Evolutionary conservation across 2,888 invertebrate genomes (phyloP), one percentile per base, ranked within the genome.

Genomic region (Sisyra terminalis): DNA sequence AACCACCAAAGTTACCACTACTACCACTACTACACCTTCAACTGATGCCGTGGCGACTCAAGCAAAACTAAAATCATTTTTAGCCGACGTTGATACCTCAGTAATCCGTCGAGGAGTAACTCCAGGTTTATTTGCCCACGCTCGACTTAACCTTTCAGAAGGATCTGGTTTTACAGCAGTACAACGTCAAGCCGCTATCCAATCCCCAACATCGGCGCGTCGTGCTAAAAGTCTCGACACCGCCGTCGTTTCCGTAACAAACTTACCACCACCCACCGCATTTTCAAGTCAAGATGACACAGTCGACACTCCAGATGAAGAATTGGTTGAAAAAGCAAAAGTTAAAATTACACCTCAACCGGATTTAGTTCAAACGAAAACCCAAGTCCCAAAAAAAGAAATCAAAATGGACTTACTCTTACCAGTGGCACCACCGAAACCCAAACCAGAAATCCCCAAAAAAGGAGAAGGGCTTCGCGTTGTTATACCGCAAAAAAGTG

Each of bases 261-360:
- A 78, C 53, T 60, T 88, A 34, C 87, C 87, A 11, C 79, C 85
- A 6, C 76, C 83, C 59, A 84, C 86, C 60, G 83, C 87, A 0
- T 86, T 87, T 57, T 88, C 87, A 2, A 85, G 86, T 16, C 87
- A 87, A 62, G 88, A 88, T 56, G 88, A 88, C 56, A 88, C 88
- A 0, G 78, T 88, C 1, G 87, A 79, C 50, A 11, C 36, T 7
- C 29, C 42, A 8, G 44, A 53, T 9, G 51, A 55, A 16, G 63
- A 64, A 48, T 64, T 64, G 17, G 66, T 67, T 8, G 74, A 73
- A 48, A 69, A 71, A 2, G 72, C 15, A 18, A 24, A 34, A 13
- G 9, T 15, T 16, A 14, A n/a, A 17, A 4, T 18, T 8, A 44
- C 49, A 2, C 48, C 49, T 35, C 53, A 52, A 49, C 45, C 37